These are phyloP conservation scores for Pseudomyrmex dendroicus DNA, from an alignment of 1,140 invertebrate species.

Conservation along the genomic window DNA sequence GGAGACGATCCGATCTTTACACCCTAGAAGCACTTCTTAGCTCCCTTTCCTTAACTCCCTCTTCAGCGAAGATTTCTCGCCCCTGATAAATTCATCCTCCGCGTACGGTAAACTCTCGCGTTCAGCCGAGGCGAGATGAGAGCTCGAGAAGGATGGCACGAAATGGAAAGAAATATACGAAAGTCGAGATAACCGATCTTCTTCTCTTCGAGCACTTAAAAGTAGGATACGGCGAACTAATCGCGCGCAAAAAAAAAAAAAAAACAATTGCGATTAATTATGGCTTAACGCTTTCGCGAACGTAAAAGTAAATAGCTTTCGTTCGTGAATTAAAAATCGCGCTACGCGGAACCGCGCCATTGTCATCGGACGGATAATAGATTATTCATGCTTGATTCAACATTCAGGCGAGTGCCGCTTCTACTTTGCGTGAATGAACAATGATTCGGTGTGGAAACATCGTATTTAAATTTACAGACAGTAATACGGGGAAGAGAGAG, in stretches of 20 bases:
- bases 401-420: slow-evolving; percentile 34
- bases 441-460: slow-evolving; percentile 9
- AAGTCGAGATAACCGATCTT: slow-evolving; percentile 37
- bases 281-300: slow-evolving; percentile 25
- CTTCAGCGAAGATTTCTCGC: slow-evolving; percentile 32
- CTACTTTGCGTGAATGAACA: slow-evolving; percentile 28
- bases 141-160: not conserved
- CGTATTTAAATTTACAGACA: slow-evolving; percentile 1
- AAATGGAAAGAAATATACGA: slow-evolving; percentile 40
- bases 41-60: not conserved
- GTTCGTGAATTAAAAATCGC: slow-evolving; percentile 49
- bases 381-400: slow-evolving; percentile 45
- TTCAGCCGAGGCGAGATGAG: not conserved
- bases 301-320: slow-evolving; percentile 27
- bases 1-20: slow-evolving; percentile 61
- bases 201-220: not conserved
- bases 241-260: slow-evolving; percentile 2
- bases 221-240: not conserved
- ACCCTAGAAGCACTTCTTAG: slow-evolving; percentile 55
- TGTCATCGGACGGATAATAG: slow-evolving; percentile 30
- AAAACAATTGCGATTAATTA: slow-evolving; percentile 20
- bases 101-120: slow-evolving; percentile 62
- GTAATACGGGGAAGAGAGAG: not conserved
- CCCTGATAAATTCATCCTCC: slow-evolving; percentile 63
- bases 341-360: not conserved